Conservation (phyloP, 1,140 invertebrate species). For the Sesamia nonagrioides region DNA sequence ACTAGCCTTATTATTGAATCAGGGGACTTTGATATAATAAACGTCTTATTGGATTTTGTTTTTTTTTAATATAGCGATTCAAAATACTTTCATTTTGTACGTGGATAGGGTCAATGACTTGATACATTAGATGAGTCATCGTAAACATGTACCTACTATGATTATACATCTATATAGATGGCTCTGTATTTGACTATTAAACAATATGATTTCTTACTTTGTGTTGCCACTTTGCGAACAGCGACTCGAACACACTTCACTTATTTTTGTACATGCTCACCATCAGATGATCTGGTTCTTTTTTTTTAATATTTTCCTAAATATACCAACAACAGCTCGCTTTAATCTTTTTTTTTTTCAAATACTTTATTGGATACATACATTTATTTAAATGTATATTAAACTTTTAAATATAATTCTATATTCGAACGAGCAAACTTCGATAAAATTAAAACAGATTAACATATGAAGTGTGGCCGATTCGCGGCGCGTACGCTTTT, state of each 20-base stretch:
- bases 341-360: slow-evolving; percentile 76
- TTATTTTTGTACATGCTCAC: slow-evolving; percentile 84
- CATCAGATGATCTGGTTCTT: slow-evolving; percentile 87
- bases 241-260: slow-evolving; percentile 76
- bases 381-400: slow-evolving; percentile 82
- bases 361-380: slow-evolving; percentile 81
- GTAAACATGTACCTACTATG: slow-evolving; percentile 63
- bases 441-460: slow-evolving; percentile 87
- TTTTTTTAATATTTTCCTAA: slow-evolving; percentile 84
- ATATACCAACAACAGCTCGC: slow-evolving; percentile 87
- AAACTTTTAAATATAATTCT: slow-evolving; percentile 87
- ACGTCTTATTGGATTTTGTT: slow-evolving; percentile 70
- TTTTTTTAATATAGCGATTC: slow-evolving; percentile 73
- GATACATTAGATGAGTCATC: slow-evolving; percentile 54
- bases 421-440: slow-evolving; percentile 87
- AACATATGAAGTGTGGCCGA: slow-evolving; percentile 84
- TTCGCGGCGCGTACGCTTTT: slow-evolving; percentile 62
- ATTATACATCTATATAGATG: slow-evolving; percentile 79
- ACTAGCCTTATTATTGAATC: slow-evolving; percentile 68
- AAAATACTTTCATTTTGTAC: slow-evolving; percentile 81
- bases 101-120: slow-evolving; percentile 69
- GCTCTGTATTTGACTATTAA: slow-evolving; percentile 82
- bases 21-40: slow-evolving; percentile 76
- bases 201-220: slow-evolving; percentile 84
- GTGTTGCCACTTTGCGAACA: slow-evolving; percentile 69